These are phyloP conservation scores for Molossus molossus DNA, from an alignment of 2,797 vertebrate species.

Conservation along the genomic window DNA sequence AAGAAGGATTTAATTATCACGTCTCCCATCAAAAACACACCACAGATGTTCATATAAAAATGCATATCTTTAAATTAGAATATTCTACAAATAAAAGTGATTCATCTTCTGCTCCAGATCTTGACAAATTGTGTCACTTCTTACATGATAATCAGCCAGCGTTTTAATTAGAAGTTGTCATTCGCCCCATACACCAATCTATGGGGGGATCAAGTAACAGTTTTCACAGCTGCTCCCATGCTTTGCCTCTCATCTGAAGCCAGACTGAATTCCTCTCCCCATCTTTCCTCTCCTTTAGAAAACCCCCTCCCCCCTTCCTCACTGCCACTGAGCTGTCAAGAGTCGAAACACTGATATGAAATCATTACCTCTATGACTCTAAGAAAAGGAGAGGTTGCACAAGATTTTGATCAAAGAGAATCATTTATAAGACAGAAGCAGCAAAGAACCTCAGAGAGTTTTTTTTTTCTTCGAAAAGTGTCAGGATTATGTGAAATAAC, in stretches of 20 bases:
- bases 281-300: constrained; percentile 81
- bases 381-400: constrained; percentile 79
- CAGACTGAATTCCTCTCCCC: constrained; percentile 85
- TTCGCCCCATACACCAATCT: constrained; percentile 84
- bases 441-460: constrained; percentile 83
- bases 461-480: constrained; percentile 74
- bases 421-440: constrained; percentile 89
- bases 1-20: constrained; percentile 82
- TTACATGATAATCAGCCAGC: constrained; percentile 87
- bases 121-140: constrained; percentile 84
- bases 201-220: constrained; percentile 84
- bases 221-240: constrained; percentile 85
- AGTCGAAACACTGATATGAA: constrained; percentile 86
- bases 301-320: constrained; percentile 78
- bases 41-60: constrained; percentile 89
- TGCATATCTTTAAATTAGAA: constrained; percentile 87
- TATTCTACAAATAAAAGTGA: constrained; percentile 88
- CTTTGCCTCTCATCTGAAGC: constrained; percentile 85
- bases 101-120: constrained; percentile 86
- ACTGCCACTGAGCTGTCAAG: constrained; percentile 89
- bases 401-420: constrained; percentile 91
- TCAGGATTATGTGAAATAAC: constrained; percentile 77
- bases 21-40: constrained; percentile 78
- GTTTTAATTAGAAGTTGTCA: constrained; percentile 89
- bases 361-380: constrained; percentile 87